These are phyloP conservation scores for Phyto melanocephala DNA, from an alignment of 2,888 invertebrate species.

Conservation along the genomic window DNA sequence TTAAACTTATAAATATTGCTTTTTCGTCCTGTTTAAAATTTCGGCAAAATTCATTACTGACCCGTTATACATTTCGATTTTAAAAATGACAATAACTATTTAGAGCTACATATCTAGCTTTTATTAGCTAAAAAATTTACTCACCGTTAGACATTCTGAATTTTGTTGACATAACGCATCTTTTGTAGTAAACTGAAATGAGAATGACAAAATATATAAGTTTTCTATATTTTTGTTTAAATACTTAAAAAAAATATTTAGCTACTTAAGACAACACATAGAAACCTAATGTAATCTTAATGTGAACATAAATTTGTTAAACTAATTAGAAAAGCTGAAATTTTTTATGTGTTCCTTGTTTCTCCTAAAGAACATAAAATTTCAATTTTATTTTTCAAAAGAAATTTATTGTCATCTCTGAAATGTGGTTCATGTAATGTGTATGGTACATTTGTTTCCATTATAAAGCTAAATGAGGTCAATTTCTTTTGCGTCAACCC, in stretches of 20 bases:
- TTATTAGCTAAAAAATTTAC: conserved; percentile 45
- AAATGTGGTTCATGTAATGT: background rate
- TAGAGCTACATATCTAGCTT: too few relatives aligned
- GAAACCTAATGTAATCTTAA: background rate
- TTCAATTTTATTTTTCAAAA: background rate
- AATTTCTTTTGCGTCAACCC: conserved; percentile 10
- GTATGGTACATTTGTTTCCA: background rate
- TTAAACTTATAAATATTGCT: too few relatives aligned
- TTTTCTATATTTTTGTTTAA: background rate
- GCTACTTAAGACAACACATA: background rate
- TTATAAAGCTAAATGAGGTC: conserved; percentile 36
- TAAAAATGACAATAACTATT: too few relatives aligned
- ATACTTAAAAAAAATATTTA: background rate
- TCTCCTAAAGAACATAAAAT: background rate
- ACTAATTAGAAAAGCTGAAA: conserved; percentile 11
- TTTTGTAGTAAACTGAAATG: conserved; percentile 69
- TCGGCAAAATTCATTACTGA: too few relatives aligned
- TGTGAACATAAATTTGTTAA: background rate
- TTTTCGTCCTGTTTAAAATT: too few relatives aligned
- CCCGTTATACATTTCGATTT: too few relatives aligned
- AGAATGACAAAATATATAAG: conserved; percentile 8
- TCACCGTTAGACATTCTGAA: conserved; percentile 71
- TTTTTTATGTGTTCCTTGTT: background rate
- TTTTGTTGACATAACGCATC: conserved; percentile 68
- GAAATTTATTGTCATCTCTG: conserved; percentile 7